Percentiles rank a stretch among this genome's conserved stretches.
phyloP scores from a whole-genome alignment of 2,113 vertebrate species.

The Morphnarchus princeps region DNA sequence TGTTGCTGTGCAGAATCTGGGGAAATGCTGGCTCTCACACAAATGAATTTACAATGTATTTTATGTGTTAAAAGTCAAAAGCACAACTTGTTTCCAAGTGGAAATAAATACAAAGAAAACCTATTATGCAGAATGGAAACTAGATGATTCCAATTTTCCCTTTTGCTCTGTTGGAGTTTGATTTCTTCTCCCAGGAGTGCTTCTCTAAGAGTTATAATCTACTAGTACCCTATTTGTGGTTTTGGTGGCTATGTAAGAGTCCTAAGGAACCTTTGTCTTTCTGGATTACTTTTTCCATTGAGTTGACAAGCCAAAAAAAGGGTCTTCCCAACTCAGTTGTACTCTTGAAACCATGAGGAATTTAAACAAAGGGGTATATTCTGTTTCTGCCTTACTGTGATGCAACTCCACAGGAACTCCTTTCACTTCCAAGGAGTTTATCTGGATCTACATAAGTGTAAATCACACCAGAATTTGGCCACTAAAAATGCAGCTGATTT shows the following conservation, averaged over 20 bases:
- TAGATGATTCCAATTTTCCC: neutral
- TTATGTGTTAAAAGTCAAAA: neutral
- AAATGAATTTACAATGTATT: neutral
- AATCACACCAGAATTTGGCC: neutral
- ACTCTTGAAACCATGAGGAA: neutral
- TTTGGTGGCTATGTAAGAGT: neutral
- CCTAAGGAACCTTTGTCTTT: neutral
- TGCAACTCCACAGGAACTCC: neutral
- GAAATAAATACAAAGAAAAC: neutral
- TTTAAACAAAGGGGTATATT: neutral
- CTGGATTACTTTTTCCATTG: neutral
- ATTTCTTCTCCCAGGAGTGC: neutral
- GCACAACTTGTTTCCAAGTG: neutral
- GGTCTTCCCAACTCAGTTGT: neutral
- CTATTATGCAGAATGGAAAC: neutral
- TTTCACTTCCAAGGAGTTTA: neutral
- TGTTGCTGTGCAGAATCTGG: neutral
- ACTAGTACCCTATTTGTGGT: neutral
- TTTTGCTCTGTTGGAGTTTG: neutral
- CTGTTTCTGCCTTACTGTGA: neutral
- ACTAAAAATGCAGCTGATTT: neutral
- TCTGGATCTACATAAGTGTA: neutral
- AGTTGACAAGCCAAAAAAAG: neutral
- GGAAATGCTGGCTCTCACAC: neutral
- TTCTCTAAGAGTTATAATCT: neutral